Base-by-base conservation (phyloP, 2,888 invertebrate species). In the Ypsolopha scabrella region DNA sequence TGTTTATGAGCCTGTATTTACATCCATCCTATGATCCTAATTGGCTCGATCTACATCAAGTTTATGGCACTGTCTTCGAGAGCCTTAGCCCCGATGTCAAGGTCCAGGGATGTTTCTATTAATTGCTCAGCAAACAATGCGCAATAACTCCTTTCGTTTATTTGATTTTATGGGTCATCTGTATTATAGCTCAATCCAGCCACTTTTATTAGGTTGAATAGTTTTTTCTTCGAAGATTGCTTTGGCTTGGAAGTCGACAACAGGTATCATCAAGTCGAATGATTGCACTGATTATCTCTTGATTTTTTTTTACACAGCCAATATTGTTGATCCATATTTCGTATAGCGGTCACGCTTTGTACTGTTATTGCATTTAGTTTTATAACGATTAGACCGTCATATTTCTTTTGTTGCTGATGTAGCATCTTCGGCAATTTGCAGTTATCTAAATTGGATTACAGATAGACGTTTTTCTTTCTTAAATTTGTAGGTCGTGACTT, bases 391-490 rank as follows among this genome's bases (percentile, higher is more conserved):
- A 53, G 62, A 62, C 68, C 67, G 60, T 63, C 63, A 64, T 70
- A 65, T 74, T 72, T 70, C 62, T 68, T 70, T 48, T 48, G 48
- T 38, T 37, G 35, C 11, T 24, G 37, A 34, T 24, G 46, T 46
- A 65, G 54, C 59, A 64, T 66, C 68, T 62, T 54, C 53, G 57
- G 65, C 67, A 63, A 64, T 65, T 61, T 58, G 62, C 64, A 65
- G 61, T 70, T 71, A 68, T 70, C 65, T 68, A 63, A 69, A 70
- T 69, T 74, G 64, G 65, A 69, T 70, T 68, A 68, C 61, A 10
- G 46, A 46, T 46, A 10, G 60, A 57, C 62, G 55, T 61, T 65
- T 60, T 67, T 67, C 60, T 60, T 61, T 63, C 56, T 67, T 57
- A 57, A 62, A 62, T 59, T 55, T 52, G 61, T 59, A 60, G 57